Conservation (phyloP, 2,113 vertebrate species). For the Malurus alboscapulatus region DNA sequence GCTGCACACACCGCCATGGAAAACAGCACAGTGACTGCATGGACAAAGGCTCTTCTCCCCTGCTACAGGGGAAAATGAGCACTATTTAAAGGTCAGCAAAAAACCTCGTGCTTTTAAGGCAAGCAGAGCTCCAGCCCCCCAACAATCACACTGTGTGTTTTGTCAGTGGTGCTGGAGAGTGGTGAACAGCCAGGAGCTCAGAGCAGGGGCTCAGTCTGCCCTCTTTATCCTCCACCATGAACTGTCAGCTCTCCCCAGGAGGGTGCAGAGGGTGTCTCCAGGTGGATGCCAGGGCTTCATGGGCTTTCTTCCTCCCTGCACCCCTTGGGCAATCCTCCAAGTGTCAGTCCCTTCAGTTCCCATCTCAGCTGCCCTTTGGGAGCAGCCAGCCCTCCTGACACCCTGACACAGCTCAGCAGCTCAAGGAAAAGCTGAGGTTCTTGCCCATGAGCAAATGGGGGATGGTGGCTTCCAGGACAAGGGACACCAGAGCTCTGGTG, state of each 20-base stretch:
- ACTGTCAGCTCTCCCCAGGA: not conserved
- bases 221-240: not conserved
- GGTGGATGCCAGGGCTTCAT: not conserved
- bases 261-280: not conserved
- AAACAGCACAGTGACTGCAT: not conserved
- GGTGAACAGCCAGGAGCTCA: not conserved
- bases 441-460: not conserved
- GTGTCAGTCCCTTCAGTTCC: not conserved
- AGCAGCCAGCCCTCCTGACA: not conserved
- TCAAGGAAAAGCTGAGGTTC: not conserved
- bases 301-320: not conserved
- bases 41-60: not conserved
- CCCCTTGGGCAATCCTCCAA: accelerated
- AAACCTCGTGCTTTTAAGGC: not conserved
- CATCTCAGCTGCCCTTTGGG: not conserved
- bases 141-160: accelerated
- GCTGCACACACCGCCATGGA: not conserved
- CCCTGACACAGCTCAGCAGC: accelerated
- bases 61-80: not conserved
- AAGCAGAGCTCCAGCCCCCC: not conserved
- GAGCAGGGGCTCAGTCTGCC: not conserved
- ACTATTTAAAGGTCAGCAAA: not conserved
- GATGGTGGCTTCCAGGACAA: not conserved
- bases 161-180: not conserved
- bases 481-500: not conserved